These are phyloP conservation scores for Drosophila lutescens DNA, from an alignment of 2,888 invertebrate genomes.

Conservation along the genomic window DNA sequence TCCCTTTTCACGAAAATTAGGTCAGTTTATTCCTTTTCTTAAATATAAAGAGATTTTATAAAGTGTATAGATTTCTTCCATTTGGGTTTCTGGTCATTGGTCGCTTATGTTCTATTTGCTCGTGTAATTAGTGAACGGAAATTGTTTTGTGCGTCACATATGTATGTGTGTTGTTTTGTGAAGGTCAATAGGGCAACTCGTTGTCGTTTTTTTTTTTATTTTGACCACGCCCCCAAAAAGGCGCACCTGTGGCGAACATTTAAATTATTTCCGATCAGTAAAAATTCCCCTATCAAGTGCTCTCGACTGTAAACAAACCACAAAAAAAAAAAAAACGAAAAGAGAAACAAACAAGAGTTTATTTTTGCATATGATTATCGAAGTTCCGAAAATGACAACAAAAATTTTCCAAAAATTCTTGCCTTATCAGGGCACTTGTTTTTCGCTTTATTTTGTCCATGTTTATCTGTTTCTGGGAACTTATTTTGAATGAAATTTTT, in stretches of 20 bases:
- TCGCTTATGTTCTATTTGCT: slow-evolving; percentile 52
- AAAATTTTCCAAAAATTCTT: slow-evolving; percentile 37
- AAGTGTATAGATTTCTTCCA: slow-evolving; percentile 19
- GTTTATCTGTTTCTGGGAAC: slow-evolving; percentile 14
- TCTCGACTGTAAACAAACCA: slow-evolving; percentile 17
- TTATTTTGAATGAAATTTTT: slow-evolving; percentile 21
- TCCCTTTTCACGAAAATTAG: background rate
- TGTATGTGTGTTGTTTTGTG: slow-evolving; percentile 8
- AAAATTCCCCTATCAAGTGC: slow-evolving; percentile 6
- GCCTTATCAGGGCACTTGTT: slow-evolving; percentile 26
- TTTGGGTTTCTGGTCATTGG: slow-evolving; percentile 40
- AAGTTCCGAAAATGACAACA: slow-evolving; percentile 26
- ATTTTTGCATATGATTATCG: slow-evolving; percentile 24
- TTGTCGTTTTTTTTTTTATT: slow-evolving; percentile 21
- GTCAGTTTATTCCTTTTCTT: background rate
- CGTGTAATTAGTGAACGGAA: slow-evolving; percentile 68
- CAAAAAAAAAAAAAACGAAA: background rate
- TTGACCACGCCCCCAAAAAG: slow-evolving; percentile 25
- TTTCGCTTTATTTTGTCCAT: slow-evolving; percentile 5
- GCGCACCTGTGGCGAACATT: slow-evolving; percentile 22
- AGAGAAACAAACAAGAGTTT: slow-evolving; percentile 31
- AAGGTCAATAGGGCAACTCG: slow-evolving; percentile 32
- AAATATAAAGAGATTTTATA: slow-evolving; percentile 1
- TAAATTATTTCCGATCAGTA: slow-evolving; percentile 17
- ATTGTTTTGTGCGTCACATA: slow-evolving; percentile 42